Base-by-base conservation (phyloP, 2,888 invertebrate genomes). In the Tryphoninae sp. region DNA sequence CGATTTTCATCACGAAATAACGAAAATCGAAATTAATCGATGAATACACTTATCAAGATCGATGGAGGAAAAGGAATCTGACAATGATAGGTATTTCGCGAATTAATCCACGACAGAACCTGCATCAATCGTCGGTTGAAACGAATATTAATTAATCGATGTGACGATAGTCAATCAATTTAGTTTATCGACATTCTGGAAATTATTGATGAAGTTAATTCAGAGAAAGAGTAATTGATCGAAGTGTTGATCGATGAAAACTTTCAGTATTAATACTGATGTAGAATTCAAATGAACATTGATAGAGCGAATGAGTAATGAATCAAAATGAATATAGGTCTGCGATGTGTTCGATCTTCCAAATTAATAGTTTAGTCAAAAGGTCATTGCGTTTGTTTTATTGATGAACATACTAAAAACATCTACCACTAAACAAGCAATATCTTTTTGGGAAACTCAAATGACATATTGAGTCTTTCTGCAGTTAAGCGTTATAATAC, bases 41-140 rank as follows among this genome's bases (percentile, higher is more conserved):
- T 75, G 67, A 53, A 80, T 42, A 49, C 11, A 53, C 51, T 49
- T 58, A 4, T 22, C 55, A 74, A 42, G 53, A 55, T 7, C 26
- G n/a, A 49, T n/a, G 6, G 33, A 33, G 33, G 6, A 33, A 3
- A 33, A 1, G 33, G 40, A 19, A 68, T 62, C 8, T 13, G 7
- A 19, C 16, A 59, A 69, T 23, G n/a, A 62, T 62, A 22, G 26
- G 55, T 62, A 42, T 26, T 42, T 62, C n/a, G 19, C 55, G 8
- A 13, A 67, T 67, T 19, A 13, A 77, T 26, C 16, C 19, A 9
- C 11, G 13, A 67, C 3, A 7, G 13, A 22, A 40, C 23, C 13
- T 13, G 4, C 22, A 2, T 13, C 45, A 67, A 11, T 16, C 42
- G n/a, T n/a, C 9, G 11, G n/a, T 26, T 13, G 16, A 33, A 33